Evolutionary conservation across 2,113 vertebrate species (phyloP).

Genomic region (Sturnira hondurensis): DNA sequence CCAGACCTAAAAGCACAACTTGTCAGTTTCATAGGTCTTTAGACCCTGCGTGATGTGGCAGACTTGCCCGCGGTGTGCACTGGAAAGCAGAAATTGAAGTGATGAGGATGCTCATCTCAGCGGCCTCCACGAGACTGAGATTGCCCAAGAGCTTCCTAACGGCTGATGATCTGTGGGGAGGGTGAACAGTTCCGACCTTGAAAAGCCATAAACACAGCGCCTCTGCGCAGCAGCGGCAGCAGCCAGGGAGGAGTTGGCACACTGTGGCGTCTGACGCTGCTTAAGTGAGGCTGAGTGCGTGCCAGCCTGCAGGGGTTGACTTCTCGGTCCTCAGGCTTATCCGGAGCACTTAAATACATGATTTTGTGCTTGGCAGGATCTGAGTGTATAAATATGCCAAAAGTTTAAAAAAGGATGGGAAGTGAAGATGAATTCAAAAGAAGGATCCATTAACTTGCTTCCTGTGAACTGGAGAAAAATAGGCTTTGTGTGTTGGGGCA

Average conservation of each 20-base stretch:
- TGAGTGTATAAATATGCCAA: neutral
- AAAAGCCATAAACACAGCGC: neutral
- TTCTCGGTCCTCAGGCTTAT: neutral
- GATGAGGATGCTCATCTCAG: neutral
- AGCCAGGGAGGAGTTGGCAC: neutral
- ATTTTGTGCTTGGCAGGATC: neutral
- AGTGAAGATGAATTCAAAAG: neutral
- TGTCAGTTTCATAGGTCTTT: neutral
- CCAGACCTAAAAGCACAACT: neutral
- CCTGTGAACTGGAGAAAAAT: neutral
- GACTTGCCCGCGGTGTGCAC: neutral
- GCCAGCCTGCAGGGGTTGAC: neutral
- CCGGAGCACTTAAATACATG: neutral
- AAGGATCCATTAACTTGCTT: neutral
- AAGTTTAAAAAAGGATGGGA: neutral
- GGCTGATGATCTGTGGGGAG: neutral
- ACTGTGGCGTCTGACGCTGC: neutral
- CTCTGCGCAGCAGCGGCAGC: neutral
- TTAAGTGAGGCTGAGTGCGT: neutral
- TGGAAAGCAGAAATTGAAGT: neutral
- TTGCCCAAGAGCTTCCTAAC: neutral
- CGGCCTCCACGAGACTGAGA: neutral
- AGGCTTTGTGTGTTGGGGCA: rapidly evolving
- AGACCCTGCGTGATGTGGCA: neutral
- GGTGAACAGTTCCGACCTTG: neutral